Evolutionary conservation across 2,888 invertebrate genomes (phyloP), one percentile per base, ranked within the genome.

Genomic region (Tiphia femorata): DNA sequence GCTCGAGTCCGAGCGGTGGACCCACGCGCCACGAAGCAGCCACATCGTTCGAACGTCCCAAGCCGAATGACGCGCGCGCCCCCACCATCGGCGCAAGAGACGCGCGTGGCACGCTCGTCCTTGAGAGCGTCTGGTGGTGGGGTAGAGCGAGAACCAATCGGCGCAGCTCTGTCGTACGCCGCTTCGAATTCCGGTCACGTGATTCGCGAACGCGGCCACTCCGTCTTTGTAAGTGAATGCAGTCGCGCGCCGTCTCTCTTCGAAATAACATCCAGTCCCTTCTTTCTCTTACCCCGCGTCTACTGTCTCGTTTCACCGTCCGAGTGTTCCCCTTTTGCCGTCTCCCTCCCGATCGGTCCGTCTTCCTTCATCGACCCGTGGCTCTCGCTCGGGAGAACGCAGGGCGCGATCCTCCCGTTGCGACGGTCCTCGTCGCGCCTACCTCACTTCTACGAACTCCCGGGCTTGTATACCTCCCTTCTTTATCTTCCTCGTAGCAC

Each of bases 71-170:
- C 72, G 70, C 60, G 62, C 57, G 23, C 63, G 52, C 78, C 77
- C 75, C 73, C 79, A 68, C 75, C 76, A 78, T 72, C 83, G 84
- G 84, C 85, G 82, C 73, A 85, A 86, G 84, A 84, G 85, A 84
- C 78, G 76, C 74, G 71, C 75, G 74, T 79, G 77, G 76, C 77
- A 74, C 79, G 75, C 76, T 72, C 71, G 64, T 66, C 62, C 71
- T 64, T 63, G 52, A 55, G 38, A 50, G 25, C 46, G 1, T 6
- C 23, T 25, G n/a, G 44, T 29, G 62, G 76, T 64, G 74, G 73
- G 71, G 60, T 1, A 16, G 70, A 23, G 37, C 57, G 58, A 33
- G 52, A 49, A n/a, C 81, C 82, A 82, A 81, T 78, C 49, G 51
- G 38, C 25, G 49, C 47, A 40, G 65, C 61, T 62, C 67, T 71